Conservation (phyloP, 2,113 vertebrate species). For the Antechinus stuartii region DNA sequence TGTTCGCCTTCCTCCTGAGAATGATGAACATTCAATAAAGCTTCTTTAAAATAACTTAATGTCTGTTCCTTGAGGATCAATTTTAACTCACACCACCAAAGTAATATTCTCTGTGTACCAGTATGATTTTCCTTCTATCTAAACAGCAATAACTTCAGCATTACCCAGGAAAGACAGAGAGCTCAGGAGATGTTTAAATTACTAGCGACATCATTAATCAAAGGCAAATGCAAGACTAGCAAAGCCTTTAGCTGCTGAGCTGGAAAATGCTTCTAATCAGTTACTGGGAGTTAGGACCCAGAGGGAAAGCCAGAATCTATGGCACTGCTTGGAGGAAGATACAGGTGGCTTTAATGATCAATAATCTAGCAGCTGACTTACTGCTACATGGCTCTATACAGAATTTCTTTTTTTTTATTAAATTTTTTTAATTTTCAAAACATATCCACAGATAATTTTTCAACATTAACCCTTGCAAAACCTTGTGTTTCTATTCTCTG, state of each 20-base stretch:
- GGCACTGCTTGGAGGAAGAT: constrained; percentile 20
- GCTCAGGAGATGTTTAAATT: constrained; percentile 77
- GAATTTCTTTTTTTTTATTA: not conserved
- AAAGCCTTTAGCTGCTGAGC: constrained; percentile 73
- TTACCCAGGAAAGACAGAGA: constrained; percentile 74
- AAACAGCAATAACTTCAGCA: constrained; percentile 70
- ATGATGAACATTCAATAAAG: not conserved
- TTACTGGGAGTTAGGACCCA: constrained; percentile 51
- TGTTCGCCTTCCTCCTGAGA: constrained; percentile 46
- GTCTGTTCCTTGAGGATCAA: constrained; percentile 56
- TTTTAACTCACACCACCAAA: constrained; percentile 31
- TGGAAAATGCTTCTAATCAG: constrained; percentile 72
- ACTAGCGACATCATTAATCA: constrained; percentile 78
- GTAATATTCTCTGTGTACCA: constrained; percentile 32
- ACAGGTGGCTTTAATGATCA: constrained; percentile 9
- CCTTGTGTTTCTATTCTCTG: too few relatives aligned
- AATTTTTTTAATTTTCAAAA: too few relatives aligned
- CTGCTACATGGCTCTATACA: not conserved
- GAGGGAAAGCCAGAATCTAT: constrained; percentile 26
- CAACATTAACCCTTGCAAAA: too few relatives aligned
- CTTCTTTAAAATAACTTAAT: constrained; percentile 18
- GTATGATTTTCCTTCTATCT: constrained; percentile 49
- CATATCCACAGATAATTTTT: too few relatives aligned
- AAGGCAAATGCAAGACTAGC: constrained; percentile 66
- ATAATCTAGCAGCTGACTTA: not conserved